Base-by-base conservation (phyloP, 1,140 invertebrate genomes). In the Cotesia typhae region DNA sequence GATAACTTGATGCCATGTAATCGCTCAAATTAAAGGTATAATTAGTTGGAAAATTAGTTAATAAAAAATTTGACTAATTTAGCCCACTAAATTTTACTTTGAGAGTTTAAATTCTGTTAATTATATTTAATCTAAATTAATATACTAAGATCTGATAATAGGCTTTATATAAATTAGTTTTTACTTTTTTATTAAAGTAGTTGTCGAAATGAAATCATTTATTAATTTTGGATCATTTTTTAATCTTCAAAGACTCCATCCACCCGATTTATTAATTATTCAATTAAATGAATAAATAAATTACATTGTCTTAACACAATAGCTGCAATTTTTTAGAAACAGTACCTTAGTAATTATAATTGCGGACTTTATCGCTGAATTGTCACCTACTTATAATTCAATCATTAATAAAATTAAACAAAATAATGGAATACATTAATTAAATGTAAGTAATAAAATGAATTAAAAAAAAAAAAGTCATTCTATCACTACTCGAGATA, bases 11-110 rank as follows among this genome's bases (percentile, higher is more conserved):
- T 80, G 77, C 77, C 78, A 81, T 83, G 78, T 80, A 82, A 81
- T 79, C 82, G 81, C 80, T 83, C 82, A 81, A 83, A 81, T 78
- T 82, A 77, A 78, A 47, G 2, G 71, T 79, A 79, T 83, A 82
- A 81, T 81, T 80, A 79, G 77, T 80, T 80, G 74, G 72, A 77
- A 66, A 66, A 66, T 68, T 57, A 28, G 51, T 59, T 57, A 37
- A 14, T n/a, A 57, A 53, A 67, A 28, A 59, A 47, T 74, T 73
- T 80, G 77, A 77, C 67, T 55, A 55, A 55, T 14, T 14, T 4
- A 28, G 2, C 17, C 53, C 12, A 4, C 9, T 55, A 55, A 9
- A 14, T 55, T 55, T 14, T 14, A n/a, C 10, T 51, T 14, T 55
- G 17, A 55, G 53, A 47, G 41, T 47, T 47, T 47, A 47, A 47